These are phyloP conservation scores for Tenthredo mesomela DNA, from an alignment of 2,888 invertebrate genomes.

Conservation along the genomic window DNA sequence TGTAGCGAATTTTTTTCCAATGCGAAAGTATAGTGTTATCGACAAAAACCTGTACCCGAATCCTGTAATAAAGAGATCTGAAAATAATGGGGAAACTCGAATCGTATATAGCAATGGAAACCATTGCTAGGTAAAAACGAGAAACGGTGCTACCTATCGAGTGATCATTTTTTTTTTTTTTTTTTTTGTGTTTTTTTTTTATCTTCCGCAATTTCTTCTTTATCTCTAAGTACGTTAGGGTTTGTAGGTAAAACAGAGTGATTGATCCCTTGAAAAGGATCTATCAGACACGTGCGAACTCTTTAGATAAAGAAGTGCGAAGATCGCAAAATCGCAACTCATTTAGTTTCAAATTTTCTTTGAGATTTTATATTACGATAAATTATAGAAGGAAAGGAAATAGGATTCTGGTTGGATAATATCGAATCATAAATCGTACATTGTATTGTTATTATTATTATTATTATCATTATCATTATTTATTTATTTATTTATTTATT, in stretches of 20 bases:
- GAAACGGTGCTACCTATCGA: background rate
- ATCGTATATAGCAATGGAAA: background rate
- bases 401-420: background rate
- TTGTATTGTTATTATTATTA: background rate
- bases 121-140: background rate
- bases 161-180: background rate
- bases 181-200: no score
- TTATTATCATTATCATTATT: background rate
- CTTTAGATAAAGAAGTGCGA: background rate
- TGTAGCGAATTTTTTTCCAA: no score
- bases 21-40: no score
- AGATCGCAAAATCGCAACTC: background rate
- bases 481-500: conserved; percentile 9
- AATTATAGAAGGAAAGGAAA: background rate
- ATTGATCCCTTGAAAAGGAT: background rate
- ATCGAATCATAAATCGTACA: background rate
- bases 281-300: background rate
- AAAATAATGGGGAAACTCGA: background rate
- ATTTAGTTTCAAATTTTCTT: background rate
- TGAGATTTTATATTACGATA: background rate
- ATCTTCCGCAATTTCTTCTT: background rate
- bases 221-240: background rate
- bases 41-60: background rate
- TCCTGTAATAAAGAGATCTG: background rate
- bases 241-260: background rate